Percentiles rank a stretch among this genome's conserved stretches.
phyloP scores from a whole-genome alignment of 2,113 vertebrate species.

The Tachycineta bicolor region DNA sequence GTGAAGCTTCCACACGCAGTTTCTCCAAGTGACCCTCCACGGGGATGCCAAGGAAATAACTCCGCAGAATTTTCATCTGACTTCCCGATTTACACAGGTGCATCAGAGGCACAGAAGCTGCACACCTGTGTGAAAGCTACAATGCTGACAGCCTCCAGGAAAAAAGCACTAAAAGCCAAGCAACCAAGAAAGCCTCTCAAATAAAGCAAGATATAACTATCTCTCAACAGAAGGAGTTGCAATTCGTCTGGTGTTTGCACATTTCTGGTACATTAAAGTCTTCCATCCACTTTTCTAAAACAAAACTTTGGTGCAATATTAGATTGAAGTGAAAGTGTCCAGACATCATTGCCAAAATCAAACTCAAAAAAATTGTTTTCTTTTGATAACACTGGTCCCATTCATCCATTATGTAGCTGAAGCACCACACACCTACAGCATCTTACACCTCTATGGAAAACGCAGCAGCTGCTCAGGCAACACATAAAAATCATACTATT shows the following conservation, averaged over 20 bases:
- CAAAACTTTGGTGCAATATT: background rate
- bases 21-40: background rate
- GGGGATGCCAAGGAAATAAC: background rate
- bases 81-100: accelerated
- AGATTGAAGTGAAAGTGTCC: background rate
- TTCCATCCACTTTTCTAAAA: background rate
- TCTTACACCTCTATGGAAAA: background rate
- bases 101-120: background rate
- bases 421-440: background rate
- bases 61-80: background rate
- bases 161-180: background rate
- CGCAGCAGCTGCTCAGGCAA: background rate
- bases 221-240: background rate
- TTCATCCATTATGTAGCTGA: background rate
- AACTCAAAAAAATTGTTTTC: background rate
- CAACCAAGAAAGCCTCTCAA: background rate
- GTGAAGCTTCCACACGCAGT: background rate
- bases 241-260: background rate
- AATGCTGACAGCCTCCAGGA: background rate
- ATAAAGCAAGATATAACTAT: background rate
- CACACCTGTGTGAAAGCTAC: background rate
- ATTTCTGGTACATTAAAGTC: background rate
- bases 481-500: background rate
- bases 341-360: background rate
- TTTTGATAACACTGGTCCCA: background rate